These are phyloP conservation scores for Anarrhichthys ocellatus DNA, from an alignment of 2,113 vertebrate species.

Conservation along the genomic window DNA sequence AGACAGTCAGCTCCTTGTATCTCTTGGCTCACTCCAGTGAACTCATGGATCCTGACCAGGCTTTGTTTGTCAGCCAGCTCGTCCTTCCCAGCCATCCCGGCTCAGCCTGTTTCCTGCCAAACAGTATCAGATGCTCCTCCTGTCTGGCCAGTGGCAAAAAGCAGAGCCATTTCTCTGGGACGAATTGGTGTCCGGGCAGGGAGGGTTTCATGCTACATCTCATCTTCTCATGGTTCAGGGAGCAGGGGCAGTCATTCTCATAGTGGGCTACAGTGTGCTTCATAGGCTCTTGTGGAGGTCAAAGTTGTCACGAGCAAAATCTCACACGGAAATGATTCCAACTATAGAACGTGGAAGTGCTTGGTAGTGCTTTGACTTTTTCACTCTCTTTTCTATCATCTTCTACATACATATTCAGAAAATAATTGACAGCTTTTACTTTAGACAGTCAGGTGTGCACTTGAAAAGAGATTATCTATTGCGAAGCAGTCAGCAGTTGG, in stretches of 20 bases:
- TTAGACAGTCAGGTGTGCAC: neutral
- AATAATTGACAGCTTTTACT: neutral
- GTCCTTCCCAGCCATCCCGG: constrained; percentile 43
- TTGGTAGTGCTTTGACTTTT: neutral
- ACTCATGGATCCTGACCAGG: constrained; percentile 54
- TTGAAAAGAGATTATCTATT: neutral
- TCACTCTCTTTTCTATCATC: neutral
- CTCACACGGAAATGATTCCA: neutral
- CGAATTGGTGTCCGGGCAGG: constrained; percentile 19
- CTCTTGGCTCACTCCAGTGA: constrained; percentile 41
- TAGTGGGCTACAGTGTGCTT: neutral
- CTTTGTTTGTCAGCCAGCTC: constrained; percentile 58
- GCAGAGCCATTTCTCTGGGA: constrained; percentile 28
- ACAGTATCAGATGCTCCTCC: constrained; percentile 60
- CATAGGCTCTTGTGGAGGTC: neutral
- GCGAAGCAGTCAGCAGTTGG: neutral
- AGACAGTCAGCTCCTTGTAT: constrained; percentile 50
- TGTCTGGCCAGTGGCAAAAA: constrained; percentile 41
- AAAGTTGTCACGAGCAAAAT: neutral
- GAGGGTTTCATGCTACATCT: constrained; percentile 30
- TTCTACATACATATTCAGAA: neutral
- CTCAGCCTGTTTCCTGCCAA: constrained; percentile 54
- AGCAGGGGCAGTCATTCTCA: constrained; percentile 7
- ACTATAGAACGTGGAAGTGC: neutral
- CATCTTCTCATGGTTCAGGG: constrained; percentile 35